Conservation (phyloP, 2,888 invertebrate species). For the Pseudococcus viburni region DNA sequence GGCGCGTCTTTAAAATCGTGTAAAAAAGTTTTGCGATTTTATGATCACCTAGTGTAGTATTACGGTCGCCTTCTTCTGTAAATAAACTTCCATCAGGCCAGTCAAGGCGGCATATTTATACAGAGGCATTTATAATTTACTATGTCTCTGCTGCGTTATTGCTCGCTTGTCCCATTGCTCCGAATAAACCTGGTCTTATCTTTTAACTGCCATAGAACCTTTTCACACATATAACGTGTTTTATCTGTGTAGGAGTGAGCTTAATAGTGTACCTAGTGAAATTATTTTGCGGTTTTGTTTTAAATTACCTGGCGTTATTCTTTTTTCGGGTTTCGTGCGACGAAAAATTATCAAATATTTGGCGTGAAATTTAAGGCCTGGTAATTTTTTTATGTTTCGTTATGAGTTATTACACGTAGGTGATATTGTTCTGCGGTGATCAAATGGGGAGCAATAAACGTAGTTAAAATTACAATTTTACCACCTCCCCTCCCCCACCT, state of each 20-base stretch:
- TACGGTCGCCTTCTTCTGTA: neutral
- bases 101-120: constrained; percentile 20
- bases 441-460: too few species aligned
- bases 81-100: constrained; percentile 21
- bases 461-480: too few species aligned
- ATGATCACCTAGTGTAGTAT: constrained; percentile 34
- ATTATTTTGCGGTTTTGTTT: neutral
- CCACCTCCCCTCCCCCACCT: too few species aligned
- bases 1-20: neutral
- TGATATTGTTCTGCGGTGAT: too few species aligned
- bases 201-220: constrained; percentile 2
- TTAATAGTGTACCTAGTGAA: neutral
- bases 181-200: constrained; percentile 45
- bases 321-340: neutral
- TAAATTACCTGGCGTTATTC: neutral
- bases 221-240: constrained; percentile 49
- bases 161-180: neutral
- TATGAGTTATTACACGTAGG: too few species aligned
- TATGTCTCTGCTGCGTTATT: constrained; percentile 3
- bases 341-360: neutral
- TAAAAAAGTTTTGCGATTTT: constrained; percentile 43
- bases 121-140: constrained; percentile 46
- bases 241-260: neutral
- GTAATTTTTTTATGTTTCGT: neutral
- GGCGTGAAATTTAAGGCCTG: neutral